Conservation (phyloP, 2,797 vertebrate species). For the Sciurus vulgaris region DNA sequence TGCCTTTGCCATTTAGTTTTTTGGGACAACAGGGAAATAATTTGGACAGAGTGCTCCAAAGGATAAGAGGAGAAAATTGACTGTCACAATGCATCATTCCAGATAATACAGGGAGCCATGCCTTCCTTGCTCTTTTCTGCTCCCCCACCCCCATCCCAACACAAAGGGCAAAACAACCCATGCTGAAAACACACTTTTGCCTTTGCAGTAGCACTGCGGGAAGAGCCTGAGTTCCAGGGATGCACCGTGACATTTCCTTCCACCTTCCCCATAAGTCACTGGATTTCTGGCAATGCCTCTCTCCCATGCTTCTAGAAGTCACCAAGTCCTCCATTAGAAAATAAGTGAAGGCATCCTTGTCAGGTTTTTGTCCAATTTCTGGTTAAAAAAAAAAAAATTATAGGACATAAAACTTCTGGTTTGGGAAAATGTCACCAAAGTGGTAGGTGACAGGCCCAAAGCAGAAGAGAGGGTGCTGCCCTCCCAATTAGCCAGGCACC, state of each 20-base stretch:
- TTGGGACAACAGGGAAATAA: constrained; percentile 73
- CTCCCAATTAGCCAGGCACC: neutral
- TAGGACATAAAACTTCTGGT: constrained; percentile 25
- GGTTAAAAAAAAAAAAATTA: neutral
- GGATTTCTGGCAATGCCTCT: neutral
- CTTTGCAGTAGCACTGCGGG: neutral
- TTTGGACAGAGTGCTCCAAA: constrained; percentile 67
- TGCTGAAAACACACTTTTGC: neutral
- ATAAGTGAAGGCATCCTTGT: constrained; percentile 23
- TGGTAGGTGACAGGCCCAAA: neutral
- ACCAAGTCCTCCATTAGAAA: neutral
- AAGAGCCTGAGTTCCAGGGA: neutral
- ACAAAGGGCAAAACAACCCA: neutral
- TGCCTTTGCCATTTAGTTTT: constrained; percentile 74
- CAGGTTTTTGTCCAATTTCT: constrained; percentile 11
- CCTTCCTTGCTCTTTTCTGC: neutral
- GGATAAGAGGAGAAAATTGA: constrained; percentile 70
- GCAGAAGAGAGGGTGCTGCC: neutral
- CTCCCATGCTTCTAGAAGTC: neutral
- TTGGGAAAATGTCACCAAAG: neutral
- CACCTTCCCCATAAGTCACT: neutral
- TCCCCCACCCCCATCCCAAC: neutral
- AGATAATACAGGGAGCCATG: neutral
- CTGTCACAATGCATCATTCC: constrained; percentile 78
- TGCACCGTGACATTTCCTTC: neutral